Base-by-base conservation (phyloP, 2,113 vertebrate genomes). In the Thunnus maccoyii region DNA sequence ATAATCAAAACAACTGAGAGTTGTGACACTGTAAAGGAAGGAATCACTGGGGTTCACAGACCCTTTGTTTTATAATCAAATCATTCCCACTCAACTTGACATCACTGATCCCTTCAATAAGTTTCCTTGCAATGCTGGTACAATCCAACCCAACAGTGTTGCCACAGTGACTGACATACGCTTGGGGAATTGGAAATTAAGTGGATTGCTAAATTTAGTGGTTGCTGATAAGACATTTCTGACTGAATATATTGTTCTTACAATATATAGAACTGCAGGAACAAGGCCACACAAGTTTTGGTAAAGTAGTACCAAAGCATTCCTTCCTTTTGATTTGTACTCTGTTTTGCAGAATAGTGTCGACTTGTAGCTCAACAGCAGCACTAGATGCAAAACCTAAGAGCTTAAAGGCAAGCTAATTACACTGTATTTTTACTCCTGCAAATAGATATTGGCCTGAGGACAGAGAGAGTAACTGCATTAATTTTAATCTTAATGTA, bases 401-500 rank as follows among this genome's bases (percentile, higher is more conserved):
- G 52, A 44, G 54, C 41, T 58, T 44, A 22, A 36, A 51, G 72
- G 57, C 60, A 58, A 71, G 17, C 62, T 80, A 73, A 82, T 85
- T 77, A 74, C 56, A 73, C 12, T 60, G 8, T 4, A 8, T 9
- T 77, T 52, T 52, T 60, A 60, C 17, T 56, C 50, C 61, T 47
- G 47, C 46, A 76, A 69, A 9, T n/a, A 69, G 15, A 25, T 16
- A 41, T 14, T 72, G 65, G 81, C 60, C 63, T 18, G 57, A 15
- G 73, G 60, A 51, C 4, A 14, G 36, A n/a, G 8, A 56, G 47
- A 60, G 60, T 22, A 50, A 17, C 51, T 7, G 51, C 60, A 65
- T 78, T 83, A 76, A 72, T 25, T n/a, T 55, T 55, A 25, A 64
- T 77, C 47, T 74, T 51, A 75, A 65, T 58, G 58, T 62, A 52